phyloP scores from a whole-genome alignment of 2,797 vertebrate genomes.

The Helarctos malayanus region DNA sequence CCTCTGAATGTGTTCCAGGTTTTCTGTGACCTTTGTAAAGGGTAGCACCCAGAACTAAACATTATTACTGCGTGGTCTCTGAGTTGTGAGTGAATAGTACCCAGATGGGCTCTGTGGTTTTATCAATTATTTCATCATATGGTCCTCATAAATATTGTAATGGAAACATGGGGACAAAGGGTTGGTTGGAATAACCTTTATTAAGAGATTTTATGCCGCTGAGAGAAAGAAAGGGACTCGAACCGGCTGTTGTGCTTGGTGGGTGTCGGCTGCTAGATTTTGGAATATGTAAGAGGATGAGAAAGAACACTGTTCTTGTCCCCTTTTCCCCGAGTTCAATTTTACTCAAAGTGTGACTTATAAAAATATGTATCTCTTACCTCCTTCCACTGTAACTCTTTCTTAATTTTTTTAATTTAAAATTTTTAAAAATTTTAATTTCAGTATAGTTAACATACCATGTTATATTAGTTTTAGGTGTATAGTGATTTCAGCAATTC shows the following conservation, averaged over 20 bases:
- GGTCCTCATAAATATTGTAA: constrained; percentile 76
- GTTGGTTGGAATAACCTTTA: constrained; percentile 70
- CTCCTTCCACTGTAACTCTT: background rate
- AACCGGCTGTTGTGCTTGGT: constrained; percentile 11
- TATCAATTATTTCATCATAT: constrained; percentile 69
- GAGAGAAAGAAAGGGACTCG: constrained; percentile 15
- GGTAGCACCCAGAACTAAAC: constrained; percentile 44
- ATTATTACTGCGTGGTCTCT: background rate
- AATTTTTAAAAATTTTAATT: background rate
- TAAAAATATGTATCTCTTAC: constrained; percentile 14
- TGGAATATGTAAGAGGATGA: background rate
- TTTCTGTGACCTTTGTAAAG: constrained; percentile 68
- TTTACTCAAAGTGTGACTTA: background rate
- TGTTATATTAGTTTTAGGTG: background rate
- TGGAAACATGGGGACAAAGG: constrained; percentile 64
- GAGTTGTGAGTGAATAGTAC: constrained; percentile 57
- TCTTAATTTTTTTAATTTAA: background rate
- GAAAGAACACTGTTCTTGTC: background rate
- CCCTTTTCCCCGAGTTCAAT: background rate
- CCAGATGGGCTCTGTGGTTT: constrained; percentile 64
- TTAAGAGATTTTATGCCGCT: constrained; percentile 54
- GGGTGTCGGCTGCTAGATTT: constrained; percentile 10
- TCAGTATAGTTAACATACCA: background rate
- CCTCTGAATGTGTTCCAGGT: constrained; percentile 49
- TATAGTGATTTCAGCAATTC: background rate